Base-by-base conservation (phyloP, 2,797 vertebrate species). In the Dipus sagitta region DNA sequence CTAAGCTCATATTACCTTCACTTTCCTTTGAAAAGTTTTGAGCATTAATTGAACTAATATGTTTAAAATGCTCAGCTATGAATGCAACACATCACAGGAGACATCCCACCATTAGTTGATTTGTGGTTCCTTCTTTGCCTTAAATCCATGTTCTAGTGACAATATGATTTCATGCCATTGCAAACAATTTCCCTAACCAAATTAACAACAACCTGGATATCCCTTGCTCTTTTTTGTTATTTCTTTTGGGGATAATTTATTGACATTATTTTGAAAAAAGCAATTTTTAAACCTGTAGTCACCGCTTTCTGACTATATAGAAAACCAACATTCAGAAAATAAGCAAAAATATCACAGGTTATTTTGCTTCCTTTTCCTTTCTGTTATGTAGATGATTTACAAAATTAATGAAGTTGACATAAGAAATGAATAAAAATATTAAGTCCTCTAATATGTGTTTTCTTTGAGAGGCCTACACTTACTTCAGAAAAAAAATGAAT, bases 301-400 rank as follows among this genome's bases (percentile, higher is more conserved):
- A 80, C 12, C 34, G 80, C 52, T 68, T 71, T 5, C 62, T 74
- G 6, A 54, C 23, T 47, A 6, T 70, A 7, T 38, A 5, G 5
- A 74, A 92, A 95, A 52, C 10, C 32, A 34, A 42, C 18, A 86
- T 47, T 79, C 38, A 80, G 26, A 88, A 82, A 79, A 82, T 34
- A 77, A 42, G 30, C 8, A 34, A 1, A 81, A 26, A 92, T 71
- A 28, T 34, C 68, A 20, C 80, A 64, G 21, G 2, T 6, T 62
- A 28, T 68, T 0, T 32, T 76, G 3, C 76, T 85, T 83, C 14
- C 20, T 86, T 28, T n/a, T 91, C 42, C 42, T 34, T 84, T 52
- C 54, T 87, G 1, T 62, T 54, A 9, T 83, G 89, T 75, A 58
- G 70, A 70, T 58, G 34, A 78, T 52, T 95, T 77, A 17, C 13